Percentiles rank a stretch among this genome's conserved stretches.
Conservation (phyloP, 2,888 invertebrate species). For the Acleris sparsana region DNA sequence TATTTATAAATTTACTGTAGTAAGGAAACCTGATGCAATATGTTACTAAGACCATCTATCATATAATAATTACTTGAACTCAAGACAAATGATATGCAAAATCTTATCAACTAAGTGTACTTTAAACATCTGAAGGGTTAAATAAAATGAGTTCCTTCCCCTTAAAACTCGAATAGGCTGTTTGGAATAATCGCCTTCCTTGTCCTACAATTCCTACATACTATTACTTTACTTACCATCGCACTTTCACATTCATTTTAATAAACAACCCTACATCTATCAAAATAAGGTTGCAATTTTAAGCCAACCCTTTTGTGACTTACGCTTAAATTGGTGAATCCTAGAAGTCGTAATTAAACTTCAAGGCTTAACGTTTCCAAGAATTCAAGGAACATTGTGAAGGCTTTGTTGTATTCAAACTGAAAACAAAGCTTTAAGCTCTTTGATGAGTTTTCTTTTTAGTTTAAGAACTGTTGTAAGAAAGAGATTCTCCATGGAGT, state of each 20-base stretch:
- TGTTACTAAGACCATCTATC: neutral
- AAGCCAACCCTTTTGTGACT: too few relatives aligned
- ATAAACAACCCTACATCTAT: too few relatives aligned
- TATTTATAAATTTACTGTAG: too few relatives aligned
- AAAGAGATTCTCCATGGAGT: conserved; percentile 12
- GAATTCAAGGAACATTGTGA: conserved; percentile 23
- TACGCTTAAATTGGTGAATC: conserved; percentile 29
- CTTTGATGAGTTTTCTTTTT: conserved; percentile 26
- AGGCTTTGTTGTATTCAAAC: conserved; percentile 9
- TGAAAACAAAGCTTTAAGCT: conserved; percentile 13
- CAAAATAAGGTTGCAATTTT: too few relatives aligned
- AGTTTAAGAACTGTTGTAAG: conserved; percentile 4
- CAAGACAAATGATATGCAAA: neutral
- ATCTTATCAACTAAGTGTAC: conserved; percentile 32
- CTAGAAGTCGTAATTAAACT: conserved; percentile 73
- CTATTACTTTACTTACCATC: too few relatives aligned
- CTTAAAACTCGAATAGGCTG: conserved; percentile 65
- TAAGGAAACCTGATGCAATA: too few relatives aligned
- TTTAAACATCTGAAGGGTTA: conserved; percentile 25
- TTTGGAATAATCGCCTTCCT: conserved; percentile 69
- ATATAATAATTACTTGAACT: neutral
- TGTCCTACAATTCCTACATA: conserved; percentile 45
- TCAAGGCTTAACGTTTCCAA: conserved; percentile 41
- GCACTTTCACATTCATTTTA: too few relatives aligned
- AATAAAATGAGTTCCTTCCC: conserved; percentile 41